These are phyloP conservation scores for Lapara coniferarum DNA, from an alignment of 2,888 invertebrate genomes.

Conservation along the genomic window DNA sequence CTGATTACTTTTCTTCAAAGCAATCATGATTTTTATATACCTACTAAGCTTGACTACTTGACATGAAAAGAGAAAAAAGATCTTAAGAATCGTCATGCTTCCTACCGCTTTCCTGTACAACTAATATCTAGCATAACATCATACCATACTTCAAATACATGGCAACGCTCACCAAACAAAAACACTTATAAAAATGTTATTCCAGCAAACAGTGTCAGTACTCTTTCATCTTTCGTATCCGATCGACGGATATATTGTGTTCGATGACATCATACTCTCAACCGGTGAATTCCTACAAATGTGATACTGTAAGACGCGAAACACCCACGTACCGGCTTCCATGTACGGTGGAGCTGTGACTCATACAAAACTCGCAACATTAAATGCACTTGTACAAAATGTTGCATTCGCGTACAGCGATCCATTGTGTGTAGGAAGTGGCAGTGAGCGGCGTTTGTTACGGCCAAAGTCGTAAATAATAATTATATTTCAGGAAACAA, in stretches of 20 bases:
- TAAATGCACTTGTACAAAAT: slow-evolving; percentile 62
- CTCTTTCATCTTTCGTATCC: slow-evolving; percentile 26
- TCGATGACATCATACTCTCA: slow-evolving; percentile 54
- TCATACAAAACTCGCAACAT: slow-evolving; percentile 52
- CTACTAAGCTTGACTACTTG: too few species aligned
- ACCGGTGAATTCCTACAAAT: slow-evolving; percentile 48
- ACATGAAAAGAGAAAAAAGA: too few species aligned
- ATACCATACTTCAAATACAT: not conserved
- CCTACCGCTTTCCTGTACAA: too few species aligned
- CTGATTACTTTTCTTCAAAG: too few species aligned
- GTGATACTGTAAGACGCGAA: slow-evolving; percentile 47
- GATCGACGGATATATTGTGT: slow-evolving; percentile 29
- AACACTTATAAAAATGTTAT: slow-evolving; percentile 22
- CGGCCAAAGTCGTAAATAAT: not conserved
- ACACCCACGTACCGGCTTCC: slow-evolving; percentile 46
- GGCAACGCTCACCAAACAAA: not conserved
- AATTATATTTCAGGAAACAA: too few species aligned
- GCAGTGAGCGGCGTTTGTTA: too few species aligned
- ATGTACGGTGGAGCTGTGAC: slow-evolving; percentile 50
- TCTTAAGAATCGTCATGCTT: too few species aligned
- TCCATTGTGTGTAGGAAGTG: slow-evolving; percentile 10
- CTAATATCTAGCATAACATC: not conserved
- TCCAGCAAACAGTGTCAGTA: not conserved
- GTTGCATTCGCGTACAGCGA: slow-evolving; percentile 35
- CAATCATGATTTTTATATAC: too few species aligned